Conservation (phyloP, 2,888 invertebrate genomes). For the Pachliopta kotzebuea region DNA sequence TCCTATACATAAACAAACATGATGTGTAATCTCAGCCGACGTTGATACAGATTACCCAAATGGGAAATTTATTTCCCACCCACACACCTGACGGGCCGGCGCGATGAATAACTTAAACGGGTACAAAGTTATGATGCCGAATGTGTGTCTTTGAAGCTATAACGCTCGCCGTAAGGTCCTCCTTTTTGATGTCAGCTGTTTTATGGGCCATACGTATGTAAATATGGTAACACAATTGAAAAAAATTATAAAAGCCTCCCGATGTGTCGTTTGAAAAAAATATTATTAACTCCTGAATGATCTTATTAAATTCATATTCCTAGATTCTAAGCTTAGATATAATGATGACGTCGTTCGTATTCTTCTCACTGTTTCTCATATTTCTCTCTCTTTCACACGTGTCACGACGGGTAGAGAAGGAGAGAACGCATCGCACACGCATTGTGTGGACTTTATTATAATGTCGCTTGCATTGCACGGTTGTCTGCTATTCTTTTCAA, state of each 20-base stretch:
- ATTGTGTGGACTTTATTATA: no score
- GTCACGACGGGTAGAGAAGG: no score
- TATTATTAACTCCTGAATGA: no score
- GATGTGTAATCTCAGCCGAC: not conserved
- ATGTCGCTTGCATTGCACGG: no score
- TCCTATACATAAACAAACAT: not conserved
- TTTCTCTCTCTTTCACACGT: no score
- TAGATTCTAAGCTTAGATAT: not conserved
- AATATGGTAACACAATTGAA: no score
- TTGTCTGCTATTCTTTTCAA: no score
- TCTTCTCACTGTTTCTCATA: no score
- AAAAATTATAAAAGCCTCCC: no score
- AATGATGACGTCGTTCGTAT: no score
- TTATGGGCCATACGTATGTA: not conserved
- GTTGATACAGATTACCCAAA: not conserved
- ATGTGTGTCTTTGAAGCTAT: not conserved
- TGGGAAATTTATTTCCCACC: conserved; percentile 6
- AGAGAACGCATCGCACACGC: no score
- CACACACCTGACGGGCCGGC: conserved; percentile 1
- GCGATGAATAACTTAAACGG: conserved; percentile 13
- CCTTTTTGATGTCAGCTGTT: not conserved
- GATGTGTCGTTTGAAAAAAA: no score
- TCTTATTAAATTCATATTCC: not conserved
- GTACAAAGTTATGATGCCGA: conserved; percentile 12
- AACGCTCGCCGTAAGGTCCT: not conserved